Evolutionary conservation across 35 echinoderm and acorn worm genomes (phyloP), one percentile per base, ranked within the genome.

Genomic region (Eucidaris tribuloides): DNA sequence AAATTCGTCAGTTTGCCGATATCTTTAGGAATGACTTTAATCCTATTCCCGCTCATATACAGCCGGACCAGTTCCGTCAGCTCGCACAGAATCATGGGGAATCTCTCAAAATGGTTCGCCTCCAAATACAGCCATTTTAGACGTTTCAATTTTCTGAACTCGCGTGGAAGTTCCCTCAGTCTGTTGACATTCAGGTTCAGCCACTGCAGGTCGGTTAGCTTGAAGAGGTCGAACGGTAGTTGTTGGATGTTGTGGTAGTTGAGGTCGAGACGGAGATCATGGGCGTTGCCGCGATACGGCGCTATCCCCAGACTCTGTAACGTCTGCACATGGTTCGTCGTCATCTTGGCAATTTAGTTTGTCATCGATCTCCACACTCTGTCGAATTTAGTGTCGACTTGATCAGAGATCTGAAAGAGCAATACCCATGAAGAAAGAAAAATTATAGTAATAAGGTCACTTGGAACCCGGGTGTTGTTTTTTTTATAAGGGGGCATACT

Each of bases 71-170:
- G 39, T 3, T 85, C 85, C 42, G 24, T 84, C 2, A 97, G 55
- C 48, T 92, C 30, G 23, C 89, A 89, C 11, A 97, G 62, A 65
- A 89, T 82, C 7, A 20, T 44, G n/a, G 94, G 94, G 59, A 91
- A 97, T 4, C 33, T 46, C 45, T 89, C 84, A 20, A 97, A 97
- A 46, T 45, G 45, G 48, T 92, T 97, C 30, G 70, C 92, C 55
- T 97, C 94, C 22, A 97, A 66, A 77, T 92, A 97, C 36, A 97
- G 58, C 94, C 94, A 97, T 60, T 84, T 92, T 34, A 97, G 81
- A 20, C 63, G 65, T 25, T 36, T 76, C 22, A 97, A 66, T 33
- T 72, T 35, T 3, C 41, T 44, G 32, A 92, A 62, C 36, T 92
- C 94, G 0, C 31, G 20, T 2, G 94, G 94, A 42, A 97, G 81